These are phyloP conservation scores for Neoniphon sammara DNA, from an alignment of 2,797 vertebrate species.

Conservation along the genomic window DNA sequence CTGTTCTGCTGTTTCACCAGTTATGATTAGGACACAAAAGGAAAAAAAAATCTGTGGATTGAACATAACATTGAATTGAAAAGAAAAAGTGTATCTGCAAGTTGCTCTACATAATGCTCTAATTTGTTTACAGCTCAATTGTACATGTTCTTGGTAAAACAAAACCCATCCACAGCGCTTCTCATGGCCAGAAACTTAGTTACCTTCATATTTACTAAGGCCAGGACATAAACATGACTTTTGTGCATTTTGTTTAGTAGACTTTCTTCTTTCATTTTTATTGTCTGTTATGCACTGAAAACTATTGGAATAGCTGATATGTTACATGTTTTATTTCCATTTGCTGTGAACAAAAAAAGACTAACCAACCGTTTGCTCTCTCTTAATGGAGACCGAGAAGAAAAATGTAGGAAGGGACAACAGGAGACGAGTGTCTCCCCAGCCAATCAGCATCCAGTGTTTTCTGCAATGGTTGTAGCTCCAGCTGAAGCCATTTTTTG, in stretches of 20 bases:
- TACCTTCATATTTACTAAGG: not conserved
- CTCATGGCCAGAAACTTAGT: not conserved
- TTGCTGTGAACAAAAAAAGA: no score
- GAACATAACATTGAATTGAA: not conserved
- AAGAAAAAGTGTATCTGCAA: not conserved
- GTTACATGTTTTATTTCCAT: not conserved
- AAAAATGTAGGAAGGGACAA: no score
- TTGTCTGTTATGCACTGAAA: conserved; percentile 10
- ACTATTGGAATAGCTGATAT: not conserved
- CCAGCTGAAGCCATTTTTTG: no score
- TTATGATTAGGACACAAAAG: not conserved
- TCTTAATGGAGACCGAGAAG: no score
- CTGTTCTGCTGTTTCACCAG: no score
- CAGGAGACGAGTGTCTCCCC: no score
- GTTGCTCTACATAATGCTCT: not conserved
- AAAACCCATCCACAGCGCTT: not conserved
- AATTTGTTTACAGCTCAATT: conserved; percentile 3
- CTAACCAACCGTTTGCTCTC: no score
- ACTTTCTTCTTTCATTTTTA: not conserved
- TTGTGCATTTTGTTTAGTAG: not conserved
- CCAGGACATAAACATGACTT: not conserved
- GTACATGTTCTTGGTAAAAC: not conserved
- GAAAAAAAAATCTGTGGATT: not conserved
- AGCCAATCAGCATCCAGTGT: no score
- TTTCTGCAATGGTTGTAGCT: no score